Conservation (phyloP, 2,113 vertebrate species). For the Phaethornis superciliosus region DNA sequence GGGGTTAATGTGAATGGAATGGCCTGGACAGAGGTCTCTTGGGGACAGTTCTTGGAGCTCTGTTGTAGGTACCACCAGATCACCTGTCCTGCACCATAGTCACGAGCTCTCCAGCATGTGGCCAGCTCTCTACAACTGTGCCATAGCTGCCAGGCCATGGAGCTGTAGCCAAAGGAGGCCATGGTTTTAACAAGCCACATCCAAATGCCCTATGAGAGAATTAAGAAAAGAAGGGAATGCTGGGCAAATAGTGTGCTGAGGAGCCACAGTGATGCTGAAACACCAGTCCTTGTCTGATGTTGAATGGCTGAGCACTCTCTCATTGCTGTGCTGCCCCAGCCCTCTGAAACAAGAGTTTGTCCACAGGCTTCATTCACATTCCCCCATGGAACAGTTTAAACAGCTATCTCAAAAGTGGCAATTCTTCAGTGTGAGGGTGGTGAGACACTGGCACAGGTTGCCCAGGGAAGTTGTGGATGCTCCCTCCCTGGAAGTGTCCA, state of each 20-base stretch:
- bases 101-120: not conserved
- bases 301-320: not conserved
- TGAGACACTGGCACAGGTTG: too few species aligned
- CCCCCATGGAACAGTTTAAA: not conserved
- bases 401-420: not conserved
- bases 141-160: not conserved
- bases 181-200: not conserved
- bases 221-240: not conserved
- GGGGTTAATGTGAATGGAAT: not conserved
- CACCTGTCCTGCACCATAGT: fast-evolving
- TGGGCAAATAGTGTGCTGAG: not conserved
- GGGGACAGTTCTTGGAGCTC: not conserved
- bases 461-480: too few species aligned
- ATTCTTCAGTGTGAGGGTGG: too few species aligned
- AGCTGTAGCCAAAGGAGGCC: not conserved
- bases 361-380: not conserved
- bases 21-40: not conserved
- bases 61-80: not conserved
- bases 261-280: not conserved
- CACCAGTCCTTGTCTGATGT: not conserved
- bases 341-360: not conserved
- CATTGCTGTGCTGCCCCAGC: not conserved
- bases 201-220: not conserved
- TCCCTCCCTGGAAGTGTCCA: too few species aligned
- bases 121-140: not conserved